A percentile compares a stretch with the other conserved stretches of the same genome.
phyloP scores from a whole-genome alignment of 2,113 vertebrate genomes.

The Empidonax traillii region DNA sequence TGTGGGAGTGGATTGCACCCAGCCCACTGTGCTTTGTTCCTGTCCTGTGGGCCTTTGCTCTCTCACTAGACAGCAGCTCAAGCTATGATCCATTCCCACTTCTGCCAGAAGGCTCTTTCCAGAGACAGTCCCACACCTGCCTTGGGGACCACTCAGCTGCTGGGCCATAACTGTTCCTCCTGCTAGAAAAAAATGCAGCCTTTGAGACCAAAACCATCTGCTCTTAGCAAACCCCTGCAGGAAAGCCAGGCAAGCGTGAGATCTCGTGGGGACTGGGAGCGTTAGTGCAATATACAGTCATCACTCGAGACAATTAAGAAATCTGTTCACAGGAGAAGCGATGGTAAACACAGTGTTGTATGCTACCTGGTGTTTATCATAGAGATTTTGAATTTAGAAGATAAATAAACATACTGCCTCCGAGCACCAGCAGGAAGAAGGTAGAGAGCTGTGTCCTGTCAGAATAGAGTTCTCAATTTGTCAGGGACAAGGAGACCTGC shows the following conservation, averaged over 20 bases:
- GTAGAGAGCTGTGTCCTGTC: background rate
- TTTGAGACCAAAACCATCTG: constrained; percentile 57
- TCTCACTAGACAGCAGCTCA: background rate
- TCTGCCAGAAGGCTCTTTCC: constrained; percentile 18
- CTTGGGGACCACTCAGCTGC: constrained; percentile 33
- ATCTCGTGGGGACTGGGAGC: background rate
- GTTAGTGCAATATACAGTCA: constrained; percentile 20
- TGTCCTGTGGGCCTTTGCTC: background rate
- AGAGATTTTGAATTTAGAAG: background rate
- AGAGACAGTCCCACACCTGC: background rate
- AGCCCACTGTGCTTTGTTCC: background rate
- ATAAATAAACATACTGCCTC: background rate
- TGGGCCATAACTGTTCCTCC: background rate
- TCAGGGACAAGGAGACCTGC: background rate
- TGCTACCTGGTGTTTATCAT: background rate
- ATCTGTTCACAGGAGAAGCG: background rate
- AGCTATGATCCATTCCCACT: background rate
- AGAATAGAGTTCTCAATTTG: background rate
- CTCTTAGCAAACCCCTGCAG: constrained; percentile 41
- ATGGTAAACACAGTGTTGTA: background rate
- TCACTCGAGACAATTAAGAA: constrained; percentile 45
- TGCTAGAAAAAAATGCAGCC: background rate
- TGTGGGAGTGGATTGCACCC: background rate
- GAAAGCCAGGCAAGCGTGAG: constrained; percentile 33
- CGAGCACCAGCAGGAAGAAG: background rate